Base-by-base conservation (phyloP, 2,888 invertebrate species). In the Carabus problematicus region DNA sequence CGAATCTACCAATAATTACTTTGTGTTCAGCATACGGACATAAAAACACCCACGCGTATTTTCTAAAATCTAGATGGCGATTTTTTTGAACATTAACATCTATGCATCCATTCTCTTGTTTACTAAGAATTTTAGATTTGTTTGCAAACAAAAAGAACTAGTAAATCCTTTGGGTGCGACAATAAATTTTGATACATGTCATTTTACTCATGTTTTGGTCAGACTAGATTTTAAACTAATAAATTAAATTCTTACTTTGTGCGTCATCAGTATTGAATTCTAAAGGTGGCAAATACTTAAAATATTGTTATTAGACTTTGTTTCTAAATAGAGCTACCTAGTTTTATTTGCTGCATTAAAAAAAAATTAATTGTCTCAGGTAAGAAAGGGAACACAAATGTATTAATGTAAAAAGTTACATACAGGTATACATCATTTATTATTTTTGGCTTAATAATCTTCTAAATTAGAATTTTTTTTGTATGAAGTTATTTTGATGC, bases 191-290 rank as follows among this genome's bases (percentile, higher is more conserved):
- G 29, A 12, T 3, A 16, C n/a, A 14, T 41, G 40, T 8, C 12
- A 58, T 12, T 58, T 39, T 40, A 58, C 41, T 58, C 16, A 14
- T 41, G 39, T 58, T 40, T 40, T 45, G 39, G 9, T 14, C 14
- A 0, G 56, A 9, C 29, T 58, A 29, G 40, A 40, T 58, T 58
- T 40, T 12, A 56, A 11, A 14, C 14, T 40, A 58, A 41, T 12
- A 58, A 40, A 58, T 56, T 58, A 58, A 41, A 58, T 58, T 40
- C 58, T 41, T 58, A 12, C 4, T 12, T 40, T 12, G n/a, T 58
- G 58, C 39, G 40, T 58, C 58, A 58, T 58, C 14, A 16, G 41
- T 40, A 40, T 3, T 58, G 40, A 58, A 14, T 41, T 40, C 19
- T 1, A 40, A 8, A 29, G 29, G 29, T 29, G 29, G 29, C 29